Evolutionary conservation across 2,888 invertebrate genomes (phyloP).

Genomic region (Pollenia angustigena): DNA sequence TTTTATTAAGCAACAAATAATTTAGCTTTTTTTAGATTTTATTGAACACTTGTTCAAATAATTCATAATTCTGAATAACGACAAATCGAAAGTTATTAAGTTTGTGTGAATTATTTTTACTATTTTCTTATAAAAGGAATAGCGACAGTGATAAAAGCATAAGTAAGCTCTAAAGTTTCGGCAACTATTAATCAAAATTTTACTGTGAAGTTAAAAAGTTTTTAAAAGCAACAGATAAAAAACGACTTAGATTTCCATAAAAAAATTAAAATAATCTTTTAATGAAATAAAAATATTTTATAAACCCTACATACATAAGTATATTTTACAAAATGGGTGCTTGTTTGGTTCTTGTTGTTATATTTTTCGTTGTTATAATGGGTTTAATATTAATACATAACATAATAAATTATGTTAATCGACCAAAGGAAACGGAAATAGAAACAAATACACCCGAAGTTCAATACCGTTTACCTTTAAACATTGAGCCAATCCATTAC

Average conservation of each 20-base stretch:
- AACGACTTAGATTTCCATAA: neutral
- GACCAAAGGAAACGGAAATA: no score
- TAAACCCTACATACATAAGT: no score
- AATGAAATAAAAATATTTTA: neutral
- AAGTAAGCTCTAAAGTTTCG: constrained; percentile 42
- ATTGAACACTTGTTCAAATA: no score
- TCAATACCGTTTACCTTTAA: constrained; percentile 79
- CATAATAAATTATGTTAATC: constrained; percentile 71
- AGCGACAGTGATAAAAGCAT: no score
- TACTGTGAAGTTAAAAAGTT: neutral
- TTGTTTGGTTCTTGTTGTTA: no score
- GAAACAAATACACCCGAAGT: constrained; percentile 10
- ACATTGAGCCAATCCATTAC: constrained; percentile 85
- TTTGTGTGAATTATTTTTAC: no score
- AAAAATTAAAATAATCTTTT: neutral
- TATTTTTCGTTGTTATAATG: no score
- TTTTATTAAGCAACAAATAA: no score
- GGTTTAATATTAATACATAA: no score
- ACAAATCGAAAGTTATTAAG: no score
- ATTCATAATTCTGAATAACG: no score
- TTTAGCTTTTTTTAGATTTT: no score
- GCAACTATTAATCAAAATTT: constrained; percentile 5
- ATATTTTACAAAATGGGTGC: constrained; percentile 65
- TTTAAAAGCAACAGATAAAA: neutral
- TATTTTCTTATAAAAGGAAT: constrained; percentile 63